Conservation (phyloP, 2,113 vertebrate species). For the Brevimyrus niger region DNA sequence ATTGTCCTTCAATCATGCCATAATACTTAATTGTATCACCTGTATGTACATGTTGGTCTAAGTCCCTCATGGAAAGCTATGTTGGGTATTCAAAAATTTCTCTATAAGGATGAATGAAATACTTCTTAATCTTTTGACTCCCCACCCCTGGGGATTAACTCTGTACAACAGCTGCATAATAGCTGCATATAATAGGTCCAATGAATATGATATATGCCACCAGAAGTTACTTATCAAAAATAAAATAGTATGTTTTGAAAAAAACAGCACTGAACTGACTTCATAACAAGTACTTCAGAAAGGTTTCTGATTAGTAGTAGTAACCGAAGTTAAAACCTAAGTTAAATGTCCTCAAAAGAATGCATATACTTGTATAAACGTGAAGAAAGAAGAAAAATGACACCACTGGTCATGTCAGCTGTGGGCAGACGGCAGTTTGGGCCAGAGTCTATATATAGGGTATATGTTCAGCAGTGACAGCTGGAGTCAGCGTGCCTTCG, state of each 20-base stretch:
- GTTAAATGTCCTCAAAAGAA: neutral
- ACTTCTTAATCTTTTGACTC: too few relatives aligned
- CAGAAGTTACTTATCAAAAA: neutral
- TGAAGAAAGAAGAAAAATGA: neutral
- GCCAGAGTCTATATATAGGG: conserved; percentile 39
- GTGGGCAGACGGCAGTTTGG: neutral
- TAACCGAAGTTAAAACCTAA: neutral
- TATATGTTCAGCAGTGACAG: conserved; percentile 32
- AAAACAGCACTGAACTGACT: neutral
- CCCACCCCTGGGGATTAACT: too few relatives aligned
- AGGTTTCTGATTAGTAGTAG: neutral
- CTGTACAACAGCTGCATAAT: too few relatives aligned
- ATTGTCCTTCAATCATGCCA: too few relatives aligned
- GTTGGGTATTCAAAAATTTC: too few relatives aligned
- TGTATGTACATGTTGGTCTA: too few relatives aligned
- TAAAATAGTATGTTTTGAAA: neutral
- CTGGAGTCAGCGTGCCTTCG: conserved; percentile 32
- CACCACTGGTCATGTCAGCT: neutral
- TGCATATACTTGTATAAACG: neutral
- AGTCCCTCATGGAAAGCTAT: too few relatives aligned
- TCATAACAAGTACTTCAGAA: neutral
- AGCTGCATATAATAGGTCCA: neutral
- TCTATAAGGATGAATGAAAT: too few relatives aligned
- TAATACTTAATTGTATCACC: too few relatives aligned
- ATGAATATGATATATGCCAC: neutral